Base-by-base conservation (phyloP, 2,888 invertebrate species). In the Apantesis nais region DNA sequence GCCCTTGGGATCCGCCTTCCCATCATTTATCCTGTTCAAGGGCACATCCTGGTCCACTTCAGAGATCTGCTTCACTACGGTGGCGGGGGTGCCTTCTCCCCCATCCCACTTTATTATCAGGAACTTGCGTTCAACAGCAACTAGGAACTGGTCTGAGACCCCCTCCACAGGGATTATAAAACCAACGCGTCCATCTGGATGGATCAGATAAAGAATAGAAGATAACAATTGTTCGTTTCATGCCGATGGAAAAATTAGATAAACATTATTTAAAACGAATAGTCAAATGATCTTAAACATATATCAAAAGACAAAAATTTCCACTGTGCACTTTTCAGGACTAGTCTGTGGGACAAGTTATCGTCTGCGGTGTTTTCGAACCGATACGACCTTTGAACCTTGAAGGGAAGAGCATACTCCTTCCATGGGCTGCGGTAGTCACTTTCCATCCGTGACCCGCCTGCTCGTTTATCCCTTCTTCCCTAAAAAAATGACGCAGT, bases 1-100 rank as follows among this genome's bases (percentile, higher is more conserved):
- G 39, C 98, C 98, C 22, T 90, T 90, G 3, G 96, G 96, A 89
- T 98, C 98, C 66, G 97, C 97, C 91, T 98, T 98, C 55, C 96
- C 98, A 85, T 98, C 98, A 83, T 98, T 98, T 78, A 97, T 94
- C 77, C 97, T 94, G 84, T 96, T 97, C 16, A 83, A 90, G 1
- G 92, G 96, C 16, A 93, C 91, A 67, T 96, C 95, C 16, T 90
- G 87, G 82, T 96, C 96, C 1, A 97, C 96, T 80, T 96, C 96
- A 1, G 94, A 93, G 34, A 97, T 64, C 52, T 86, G 91, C 76
- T 93, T 90, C 0, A 95, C 82, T 8, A 96, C 92, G 25, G 74
- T 74, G 39, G 94, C 95, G 14, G 94, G 87, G 68, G 91, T 93
- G 14, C 95, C 91, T 0, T 96, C 95, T 16, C 85, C 82, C 0